phyloP scores from a whole-genome alignment of 2,113 vertebrate genomes.

The Myotis davidii region DNA sequence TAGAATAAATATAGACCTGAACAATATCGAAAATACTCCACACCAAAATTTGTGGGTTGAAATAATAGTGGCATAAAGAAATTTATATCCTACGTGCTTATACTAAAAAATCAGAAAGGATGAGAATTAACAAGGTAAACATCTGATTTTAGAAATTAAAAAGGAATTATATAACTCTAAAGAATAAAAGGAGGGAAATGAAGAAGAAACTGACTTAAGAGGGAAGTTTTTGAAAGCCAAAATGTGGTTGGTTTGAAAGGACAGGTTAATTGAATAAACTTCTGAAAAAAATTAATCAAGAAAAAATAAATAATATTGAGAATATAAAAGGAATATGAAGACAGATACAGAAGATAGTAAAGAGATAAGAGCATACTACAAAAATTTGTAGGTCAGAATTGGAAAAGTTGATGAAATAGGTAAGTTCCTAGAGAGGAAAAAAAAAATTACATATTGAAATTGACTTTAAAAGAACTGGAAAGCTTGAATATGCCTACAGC shows the following conservation, averaged over 20 bases:
- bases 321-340: not conserved
- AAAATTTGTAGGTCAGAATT: not conserved
- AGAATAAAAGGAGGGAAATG: not conserved
- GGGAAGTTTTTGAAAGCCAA: not conserved
- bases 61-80: not conserved
- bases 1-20: not conserved
- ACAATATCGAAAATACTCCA: not conserved
- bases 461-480: conserved; percentile 2
- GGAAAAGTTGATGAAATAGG: not conserved
- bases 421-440: not conserved
- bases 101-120: not conserved
- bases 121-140: not conserved
- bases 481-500: not conserved
- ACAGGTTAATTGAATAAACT: conserved; percentile 4
- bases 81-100: not conserved
- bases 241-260: conserved; percentile 7
- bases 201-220: not conserved
- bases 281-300: not conserved
- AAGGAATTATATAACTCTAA: not conserved
- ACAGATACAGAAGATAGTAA: not conserved
- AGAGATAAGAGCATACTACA: not conserved
- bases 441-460: not conserved
- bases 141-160: not conserved
- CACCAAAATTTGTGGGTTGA: not conserved
- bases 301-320: not conserved